Conservation (phyloP, 1,140 invertebrate species). For the Cylas formicarius region DNA sequence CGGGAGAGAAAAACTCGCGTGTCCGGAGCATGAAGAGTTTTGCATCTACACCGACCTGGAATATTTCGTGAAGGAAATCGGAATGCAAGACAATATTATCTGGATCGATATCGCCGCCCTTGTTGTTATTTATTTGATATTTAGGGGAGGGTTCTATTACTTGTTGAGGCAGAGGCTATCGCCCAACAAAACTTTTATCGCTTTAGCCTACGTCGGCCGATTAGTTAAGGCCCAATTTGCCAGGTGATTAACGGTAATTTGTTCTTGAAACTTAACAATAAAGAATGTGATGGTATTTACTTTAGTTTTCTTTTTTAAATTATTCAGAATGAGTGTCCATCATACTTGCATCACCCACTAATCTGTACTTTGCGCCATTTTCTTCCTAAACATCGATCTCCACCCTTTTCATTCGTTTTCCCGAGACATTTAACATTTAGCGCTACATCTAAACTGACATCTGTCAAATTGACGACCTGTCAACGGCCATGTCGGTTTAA, state of each 20-base stretch:
- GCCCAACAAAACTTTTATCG: conserved; percentile 56
- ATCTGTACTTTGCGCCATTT: too few relatives aligned
- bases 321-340: too few relatives aligned
- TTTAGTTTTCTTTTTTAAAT: too few relatives aligned
- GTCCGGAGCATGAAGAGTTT: conserved; percentile 57
- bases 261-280: not conserved
- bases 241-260: conserved; percentile 19
- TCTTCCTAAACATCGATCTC: too few relatives aligned
- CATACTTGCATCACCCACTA: too few relatives aligned
- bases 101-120: conserved; percentile 55
- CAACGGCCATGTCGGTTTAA: too few relatives aligned
- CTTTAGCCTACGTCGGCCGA: conserved; percentile 34
- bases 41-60: conserved; percentile 62
- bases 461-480: too few relatives aligned
- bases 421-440: too few relatives aligned
- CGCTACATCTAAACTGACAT: too few relatives aligned
- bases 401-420: too few relatives aligned
- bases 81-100: conserved; percentile 55
- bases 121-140: conserved; percentile 48
- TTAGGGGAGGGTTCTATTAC: conserved; percentile 55
- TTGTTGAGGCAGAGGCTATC: conserved; percentile 56
- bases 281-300: too few relatives aligned
- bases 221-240: conserved; percentile 36
- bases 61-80: conserved; percentile 53
- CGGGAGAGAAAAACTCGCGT: conserved; percentile 57